Base-by-base conservation (phyloP, 2,888 invertebrate species). In the Dynastes grantii region DNA sequence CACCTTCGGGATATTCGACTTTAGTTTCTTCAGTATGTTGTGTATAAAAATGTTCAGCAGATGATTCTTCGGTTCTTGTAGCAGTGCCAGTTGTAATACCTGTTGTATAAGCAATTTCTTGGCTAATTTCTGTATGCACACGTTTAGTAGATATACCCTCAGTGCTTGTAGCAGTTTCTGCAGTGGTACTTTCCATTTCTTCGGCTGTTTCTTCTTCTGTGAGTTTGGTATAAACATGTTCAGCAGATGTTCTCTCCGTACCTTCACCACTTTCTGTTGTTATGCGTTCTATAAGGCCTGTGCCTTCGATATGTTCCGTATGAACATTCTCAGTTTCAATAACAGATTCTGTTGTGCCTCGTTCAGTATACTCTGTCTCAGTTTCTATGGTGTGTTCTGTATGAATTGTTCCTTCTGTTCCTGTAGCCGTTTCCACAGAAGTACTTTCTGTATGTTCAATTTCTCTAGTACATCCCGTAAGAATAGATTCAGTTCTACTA, bases 1-100 rank as follows among this genome's bases (percentile, higher is more conserved):
- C 9, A 75, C 11, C 73, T 58, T 8, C 51, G 2, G 29, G 45
- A 8, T 71, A n/a, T 53, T 77, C 71, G 2, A 13, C 27, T 45
- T 40, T 40, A 13, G 67, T 16, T 68, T 32, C 40, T 53, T 53
- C 76, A 37, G 75, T 55, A n/a, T 63, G 53, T 22, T 70, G 40
- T 53, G 53, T 51, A 53, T n/a, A 53, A 49, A 13, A 16, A 61
- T 75, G 61, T 61, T 32, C 49, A 29, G n/a, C 55, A 9, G 51
- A 22, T 49, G 16, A 64, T 49, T 63, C 63, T 22, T n/a, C 68
- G 32, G 45, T 22, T 63, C 11, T 9, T 55, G 29, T 2, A 32
- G 32, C 27, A 29, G 63, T 29, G 22, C 11, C 32, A 29, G 29
- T 32, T 63, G 8, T 11, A 4, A 61, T 9, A 61, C 11, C 61